These are phyloP conservation scores for Sphenodon punctatus DNA, from an alignment of 2,797 vertebrate species.

Conservation along the genomic window DNA sequence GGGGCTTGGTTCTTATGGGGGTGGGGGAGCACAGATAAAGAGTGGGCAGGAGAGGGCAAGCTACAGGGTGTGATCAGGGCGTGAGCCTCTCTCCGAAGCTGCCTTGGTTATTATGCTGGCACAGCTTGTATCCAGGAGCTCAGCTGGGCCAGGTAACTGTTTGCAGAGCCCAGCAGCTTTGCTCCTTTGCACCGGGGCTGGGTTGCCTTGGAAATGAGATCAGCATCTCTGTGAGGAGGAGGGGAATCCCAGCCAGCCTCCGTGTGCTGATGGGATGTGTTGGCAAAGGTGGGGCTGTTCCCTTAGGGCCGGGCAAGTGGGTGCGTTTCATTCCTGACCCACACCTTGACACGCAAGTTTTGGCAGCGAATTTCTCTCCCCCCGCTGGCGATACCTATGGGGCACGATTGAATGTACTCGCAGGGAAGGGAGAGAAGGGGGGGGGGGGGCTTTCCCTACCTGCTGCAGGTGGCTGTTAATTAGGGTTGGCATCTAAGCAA, in stretches of 20 bases:
- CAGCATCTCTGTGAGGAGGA: no score
- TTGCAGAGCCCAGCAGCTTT: not conserved
- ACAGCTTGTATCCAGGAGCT: not conserved
- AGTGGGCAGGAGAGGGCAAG: no score
- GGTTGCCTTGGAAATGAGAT: not conserved
- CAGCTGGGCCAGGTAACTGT: not conserved
- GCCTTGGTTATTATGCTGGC: not conserved
- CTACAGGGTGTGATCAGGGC: not conserved
- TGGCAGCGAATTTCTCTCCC: not conserved
- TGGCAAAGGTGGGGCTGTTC: no score
- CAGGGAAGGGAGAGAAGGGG: no score
- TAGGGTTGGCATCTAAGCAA: not conserved
- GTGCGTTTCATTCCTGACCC: no score
- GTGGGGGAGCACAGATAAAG: no score
- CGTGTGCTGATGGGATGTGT: no score
- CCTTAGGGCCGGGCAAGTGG: no score
- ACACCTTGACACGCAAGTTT: not conserved
- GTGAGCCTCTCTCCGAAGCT: not conserved
- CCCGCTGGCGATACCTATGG: not conserved
- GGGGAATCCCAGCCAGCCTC: no score
- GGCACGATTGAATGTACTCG: not conserved
- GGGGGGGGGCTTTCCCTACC: no score
- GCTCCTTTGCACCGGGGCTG: not conserved
- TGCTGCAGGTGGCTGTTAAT: not conserved
- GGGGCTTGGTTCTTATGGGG: no score